Percentiles rank a stretch among this genome's conserved stretches.
phyloP scores from a whole-genome alignment of 2,888 invertebrate species.

The Scaeva pyrastri region DNA sequence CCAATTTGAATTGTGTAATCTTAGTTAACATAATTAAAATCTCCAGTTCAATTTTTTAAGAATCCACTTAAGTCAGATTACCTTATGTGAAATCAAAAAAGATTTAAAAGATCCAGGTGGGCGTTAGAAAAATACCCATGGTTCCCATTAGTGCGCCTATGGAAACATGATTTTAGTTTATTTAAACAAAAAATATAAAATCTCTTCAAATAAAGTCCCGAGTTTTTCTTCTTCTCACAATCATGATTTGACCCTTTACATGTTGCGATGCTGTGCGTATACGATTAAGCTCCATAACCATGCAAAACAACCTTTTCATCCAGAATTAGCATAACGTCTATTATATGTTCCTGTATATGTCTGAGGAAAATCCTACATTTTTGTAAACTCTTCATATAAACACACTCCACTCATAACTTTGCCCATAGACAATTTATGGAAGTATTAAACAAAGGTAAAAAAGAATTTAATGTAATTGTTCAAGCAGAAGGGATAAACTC shows the following conservation, averaged over 20 bases:
- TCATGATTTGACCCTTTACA: background rate
- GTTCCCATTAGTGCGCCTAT: too few species aligned
- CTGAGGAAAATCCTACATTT: background rate
- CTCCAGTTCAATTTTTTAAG: too few species aligned
- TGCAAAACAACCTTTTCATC: background rate
- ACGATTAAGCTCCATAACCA: background rate
- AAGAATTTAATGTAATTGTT: slow-evolving; percentile 47
- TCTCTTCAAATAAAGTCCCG: background rate
- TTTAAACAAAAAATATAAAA: background rate
- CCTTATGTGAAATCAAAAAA: too few species aligned
- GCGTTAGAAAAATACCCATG: too few species aligned
- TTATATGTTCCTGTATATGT: background rate
- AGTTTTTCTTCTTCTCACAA: background rate
- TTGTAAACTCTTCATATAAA: slow-evolving; percentile 16
- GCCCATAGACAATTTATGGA: slow-evolving; percentile 35
- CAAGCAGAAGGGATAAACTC: slow-evolving; percentile 41
- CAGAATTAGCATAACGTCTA: background rate
- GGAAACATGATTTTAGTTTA: background rate
- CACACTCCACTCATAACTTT: slow-evolving; percentile 27
- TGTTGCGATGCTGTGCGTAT: background rate
- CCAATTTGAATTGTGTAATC: too few species aligned
- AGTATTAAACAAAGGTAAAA: slow-evolving; percentile 29
- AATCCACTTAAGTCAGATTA: too few species aligned
- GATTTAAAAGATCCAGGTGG: too few species aligned
- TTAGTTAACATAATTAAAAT: too few species aligned